Conservation (phyloP, 2,113 vertebrate genomes). For the Eretmochelys imbricata region DNA sequence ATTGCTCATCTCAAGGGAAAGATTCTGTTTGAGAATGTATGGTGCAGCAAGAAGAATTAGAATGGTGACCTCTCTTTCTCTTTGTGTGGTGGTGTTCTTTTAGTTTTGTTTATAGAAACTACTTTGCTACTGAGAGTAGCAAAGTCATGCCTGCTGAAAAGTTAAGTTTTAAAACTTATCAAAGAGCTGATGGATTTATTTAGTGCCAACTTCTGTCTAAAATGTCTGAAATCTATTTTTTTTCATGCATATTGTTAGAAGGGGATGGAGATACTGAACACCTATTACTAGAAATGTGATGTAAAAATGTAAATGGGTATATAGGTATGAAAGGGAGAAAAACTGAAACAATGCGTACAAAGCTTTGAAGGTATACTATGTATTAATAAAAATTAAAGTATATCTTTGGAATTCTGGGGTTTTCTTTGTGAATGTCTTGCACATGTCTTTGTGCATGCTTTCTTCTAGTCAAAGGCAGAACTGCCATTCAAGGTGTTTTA, state of each 20-base stretch:
- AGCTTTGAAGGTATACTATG: background rate
- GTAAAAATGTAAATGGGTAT: background rate
- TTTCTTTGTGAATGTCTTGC: background rate
- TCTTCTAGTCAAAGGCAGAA: background rate
- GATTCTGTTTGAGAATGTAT: background rate
- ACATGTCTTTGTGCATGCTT: background rate
- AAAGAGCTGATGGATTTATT: background rate
- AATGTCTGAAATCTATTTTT: constrained; percentile 3
- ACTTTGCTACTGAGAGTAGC: fast-evolving
- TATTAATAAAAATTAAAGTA: background rate
- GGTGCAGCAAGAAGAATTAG: background rate
- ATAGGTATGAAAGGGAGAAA: background rate
- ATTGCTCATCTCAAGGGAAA: background rate
- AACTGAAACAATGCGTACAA: fast-evolving
- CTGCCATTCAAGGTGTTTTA: background rate
- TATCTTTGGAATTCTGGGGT: background rate
- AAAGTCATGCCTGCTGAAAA: background rate
- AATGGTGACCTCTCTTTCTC: background rate
- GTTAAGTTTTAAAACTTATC: constrained; percentile 28
- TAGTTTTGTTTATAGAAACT: constrained; percentile 16
- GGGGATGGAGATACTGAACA: background rate
- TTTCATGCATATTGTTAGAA: constrained; percentile 25
- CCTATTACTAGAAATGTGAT: background rate
- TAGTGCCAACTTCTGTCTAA: background rate
- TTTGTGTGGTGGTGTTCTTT: background rate